Base-by-base conservation (phyloP, 2,113 vertebrate species). In the Rhinichthys klamathensis region DNA sequence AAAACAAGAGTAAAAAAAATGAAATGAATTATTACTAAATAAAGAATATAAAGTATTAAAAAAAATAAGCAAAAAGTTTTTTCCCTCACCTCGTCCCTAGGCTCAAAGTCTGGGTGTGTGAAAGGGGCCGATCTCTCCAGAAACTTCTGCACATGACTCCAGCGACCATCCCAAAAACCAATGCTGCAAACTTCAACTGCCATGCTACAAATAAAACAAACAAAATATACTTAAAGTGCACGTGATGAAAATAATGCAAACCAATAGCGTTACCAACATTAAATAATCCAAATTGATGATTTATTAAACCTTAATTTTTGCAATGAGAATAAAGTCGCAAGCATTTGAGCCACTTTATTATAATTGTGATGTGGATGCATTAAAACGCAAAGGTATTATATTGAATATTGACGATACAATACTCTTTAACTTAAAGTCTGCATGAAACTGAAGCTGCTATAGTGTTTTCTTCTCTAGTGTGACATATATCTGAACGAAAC, bases 71-170 rank as follows among this genome's bases (percentile, higher is more conserved):
- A 87, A 86, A 88, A 93, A 94, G 93, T 87, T 80, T 94, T 51
- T 92, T 93, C 0, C 38, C 94, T 97, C 94, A 99, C 98, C 96
- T 99, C 96, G 87, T 96, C 95, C 94, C 97, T 97, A 23, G 97
- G 96, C 90, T 99, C 97, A 95, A 95, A 67, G 15, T 98, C 97
- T n/a, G 97, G 98, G 94, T 99, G 98, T 90, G 96, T 98, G 93
- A 99, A 99, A 2, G 98, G 97, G 92, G 97, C 98, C 70, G 97
- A 95, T 94, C 97, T 95, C 94, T 98, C 97, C 92, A 99, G 94
- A 95, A 99, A 99, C 93, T 98, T 99, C 96, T 92, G 97, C 90
- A 99, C 96, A 91, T 99, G 98, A 95, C 96, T 98, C 97, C 98
- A 99, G 92, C 97, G 96, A 91, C 97, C 97, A 87, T 98, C 96